A percentile compares a stretch with the other conserved stretches of the same genome.
Evolutionary conservation across 1,140 invertebrate genomes (phyloP).

Genomic region (Halesus radiatus): DNA sequence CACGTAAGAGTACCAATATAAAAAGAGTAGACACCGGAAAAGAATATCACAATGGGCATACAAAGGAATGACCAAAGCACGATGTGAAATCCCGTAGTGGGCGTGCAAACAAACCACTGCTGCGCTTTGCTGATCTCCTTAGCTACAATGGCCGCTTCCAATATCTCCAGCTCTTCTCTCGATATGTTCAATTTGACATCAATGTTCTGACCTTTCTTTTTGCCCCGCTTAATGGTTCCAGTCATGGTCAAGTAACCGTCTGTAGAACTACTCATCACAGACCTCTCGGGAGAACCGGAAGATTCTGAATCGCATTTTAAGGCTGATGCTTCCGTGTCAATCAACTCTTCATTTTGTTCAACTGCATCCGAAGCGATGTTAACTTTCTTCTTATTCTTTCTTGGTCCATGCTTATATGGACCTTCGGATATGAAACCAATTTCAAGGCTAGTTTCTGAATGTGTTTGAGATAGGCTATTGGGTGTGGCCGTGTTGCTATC

Average conservation of each 20-base stretch:
- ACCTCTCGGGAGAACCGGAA: conserved; percentile 65
- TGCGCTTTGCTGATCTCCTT: conserved; percentile 72
- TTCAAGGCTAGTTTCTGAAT: conserved; percentile 70
- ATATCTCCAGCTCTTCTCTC: conserved; percentile 77
- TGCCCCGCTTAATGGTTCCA: conserved; percentile 80
- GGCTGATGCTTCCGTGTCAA: conserved; percentile 67
- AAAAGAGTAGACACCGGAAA: conserved; percentile 79
- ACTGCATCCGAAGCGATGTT: conserved; percentile 74
- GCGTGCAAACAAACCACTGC: conserved; percentile 71
- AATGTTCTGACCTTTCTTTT: conserved; percentile 80
- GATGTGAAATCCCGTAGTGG: conserved; percentile 77
- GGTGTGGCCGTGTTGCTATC: conserved; percentile 67
- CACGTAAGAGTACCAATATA: conserved; percentile 83
- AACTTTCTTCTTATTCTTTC: conserved; percentile 72
- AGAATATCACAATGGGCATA: conserved; percentile 75
- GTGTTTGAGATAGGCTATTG: conserved; percentile 68
- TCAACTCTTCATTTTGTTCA: conserved; percentile 67
- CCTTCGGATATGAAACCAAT: conserved; percentile 65
- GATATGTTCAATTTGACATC: conserved; percentile 82
- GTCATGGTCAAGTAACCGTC: conserved; percentile 76
- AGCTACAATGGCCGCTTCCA: conserved; percentile 75
- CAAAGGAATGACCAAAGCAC: conserved; percentile 76
- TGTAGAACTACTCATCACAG: conserved; percentile 64
- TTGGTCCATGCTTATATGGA: conserved; percentile 69
- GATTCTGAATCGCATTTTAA: conserved; percentile 67